These are phyloP conservation scores for Drosophila orosa DNA, from an alignment of 1,140 invertebrate species.

Conservation along the genomic window DNA sequence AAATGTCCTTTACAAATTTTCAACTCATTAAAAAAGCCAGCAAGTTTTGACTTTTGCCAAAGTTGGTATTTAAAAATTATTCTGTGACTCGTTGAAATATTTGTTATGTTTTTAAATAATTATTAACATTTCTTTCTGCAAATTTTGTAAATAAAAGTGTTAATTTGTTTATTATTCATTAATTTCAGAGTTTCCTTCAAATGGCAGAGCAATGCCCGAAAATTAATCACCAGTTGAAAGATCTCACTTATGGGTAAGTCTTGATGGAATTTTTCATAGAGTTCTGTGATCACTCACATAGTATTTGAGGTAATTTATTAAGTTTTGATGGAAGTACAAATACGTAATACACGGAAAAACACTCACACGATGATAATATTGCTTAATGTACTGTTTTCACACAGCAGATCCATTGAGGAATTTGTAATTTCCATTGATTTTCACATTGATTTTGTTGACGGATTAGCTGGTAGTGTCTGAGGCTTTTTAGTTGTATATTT, in stretches of 20 bases:
- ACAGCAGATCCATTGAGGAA: conserved; percentile 18
- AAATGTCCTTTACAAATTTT: too few relatives aligned
- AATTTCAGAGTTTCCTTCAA: neutral
- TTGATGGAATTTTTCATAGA: neutral
- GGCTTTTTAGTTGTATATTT: neutral
- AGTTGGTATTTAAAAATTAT: neutral
- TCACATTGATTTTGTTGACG: conserved; percentile 3
- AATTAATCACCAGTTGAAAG: neutral
- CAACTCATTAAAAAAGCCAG: too few relatives aligned
- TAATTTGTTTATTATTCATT: neutral
- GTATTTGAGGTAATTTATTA: neutral
- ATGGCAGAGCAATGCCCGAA: neutral
- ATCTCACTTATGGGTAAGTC: neutral
- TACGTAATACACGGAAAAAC: conserved; percentile 1
- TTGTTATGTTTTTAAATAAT: neutral
- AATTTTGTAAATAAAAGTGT: neutral
- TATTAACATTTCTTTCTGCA: neutral
- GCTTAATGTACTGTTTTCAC: conserved; percentile 26
- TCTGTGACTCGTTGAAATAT: neutral
- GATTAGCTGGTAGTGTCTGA: neutral
- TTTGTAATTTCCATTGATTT: conserved; percentile 19
- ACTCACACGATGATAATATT: conserved; percentile 19
- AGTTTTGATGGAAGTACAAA: conserved; percentile 21
- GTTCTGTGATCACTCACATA: conserved; percentile 16
- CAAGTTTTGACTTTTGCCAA: neutral